Conservation (phyloP, 2,797 vertebrate species). For the Ptychobarbus kaznakovi region DNA sequence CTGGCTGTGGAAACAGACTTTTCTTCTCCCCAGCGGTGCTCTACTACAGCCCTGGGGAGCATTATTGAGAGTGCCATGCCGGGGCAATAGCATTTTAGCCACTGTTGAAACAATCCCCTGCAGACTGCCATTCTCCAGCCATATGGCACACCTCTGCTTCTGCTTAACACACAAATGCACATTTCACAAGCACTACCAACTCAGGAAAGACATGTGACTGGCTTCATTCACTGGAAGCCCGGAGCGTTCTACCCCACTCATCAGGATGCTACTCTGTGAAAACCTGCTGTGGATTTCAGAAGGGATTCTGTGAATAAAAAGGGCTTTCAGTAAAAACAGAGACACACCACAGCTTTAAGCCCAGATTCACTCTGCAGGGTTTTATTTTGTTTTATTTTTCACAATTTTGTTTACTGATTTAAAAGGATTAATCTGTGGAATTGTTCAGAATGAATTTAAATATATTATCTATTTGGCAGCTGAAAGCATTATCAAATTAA, state of each 20-base stretch:
- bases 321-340: constrained; percentile 1
- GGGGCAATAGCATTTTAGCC: constrained; percentile 44
- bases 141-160: constrained; percentile 73
- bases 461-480: background rate
- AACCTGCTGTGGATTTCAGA: background rate
- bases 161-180: constrained; percentile 47
- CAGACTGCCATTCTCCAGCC: constrained; percentile 70
- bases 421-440: background rate
- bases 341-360: background rate
- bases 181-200: background rate
- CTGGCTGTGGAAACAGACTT: constrained; percentile 66
- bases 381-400: background rate
- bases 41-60: constrained; percentile 64
- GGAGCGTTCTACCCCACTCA: constrained; percentile 10
- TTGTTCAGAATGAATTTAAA: background rate
- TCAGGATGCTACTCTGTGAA: background rate
- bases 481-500: background rate
- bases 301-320: background rate
- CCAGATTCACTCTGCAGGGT: background rate
- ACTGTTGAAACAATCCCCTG: constrained; percentile 69
- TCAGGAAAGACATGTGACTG: background rate
- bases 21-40: constrained; percentile 67
- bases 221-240: constrained; percentile 22
- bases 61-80: constrained; percentile 62
- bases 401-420: background rate